phyloP scores from a whole-genome alignment of 2,888 invertebrate genomes.

The Laspeyria flexula region DNA sequence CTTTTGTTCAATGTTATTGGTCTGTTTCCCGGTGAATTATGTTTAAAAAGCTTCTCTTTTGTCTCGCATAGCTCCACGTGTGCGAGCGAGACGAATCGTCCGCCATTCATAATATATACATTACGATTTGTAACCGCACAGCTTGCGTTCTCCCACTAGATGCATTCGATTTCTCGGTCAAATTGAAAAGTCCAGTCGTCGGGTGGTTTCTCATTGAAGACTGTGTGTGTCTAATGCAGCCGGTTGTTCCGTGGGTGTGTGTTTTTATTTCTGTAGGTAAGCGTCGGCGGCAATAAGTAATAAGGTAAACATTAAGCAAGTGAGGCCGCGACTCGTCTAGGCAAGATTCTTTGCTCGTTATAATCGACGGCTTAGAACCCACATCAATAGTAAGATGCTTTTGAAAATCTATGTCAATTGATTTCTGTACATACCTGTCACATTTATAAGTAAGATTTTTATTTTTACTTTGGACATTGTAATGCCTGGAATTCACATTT shows the following conservation, averaged over 20 bases:
- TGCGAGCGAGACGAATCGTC: constrained; percentile 44
- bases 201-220: constrained; percentile 46
- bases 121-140: constrained; percentile 56
- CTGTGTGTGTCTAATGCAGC: constrained; percentile 51
- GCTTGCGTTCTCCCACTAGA: constrained; percentile 54
- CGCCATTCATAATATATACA: constrained; percentile 63
- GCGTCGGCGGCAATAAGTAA: constrained; percentile 77
- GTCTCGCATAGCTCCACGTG: constrained; percentile 31
- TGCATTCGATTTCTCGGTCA: constrained; percentile 58
- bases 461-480: neutral
- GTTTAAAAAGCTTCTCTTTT: constrained; percentile 41
- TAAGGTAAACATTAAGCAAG: constrained; percentile 79
- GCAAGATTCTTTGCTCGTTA: constrained; percentile 48
- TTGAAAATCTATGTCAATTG: constrained; percentile 40
- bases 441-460: neutral
- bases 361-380: constrained; percentile 29
- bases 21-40: constrained; percentile 39
- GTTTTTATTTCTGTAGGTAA: constrained; percentile 71
- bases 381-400: constrained; percentile 29
- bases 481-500: too few species aligned
- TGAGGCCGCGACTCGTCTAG: constrained; percentile 63
- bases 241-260: constrained; percentile 66
- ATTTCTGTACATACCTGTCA: constrained; percentile 9
- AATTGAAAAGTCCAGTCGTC: constrained; percentile 54
- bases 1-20: constrained; percentile 44